phyloP scores from a whole-genome alignment of 2,888 invertebrate species.

The Ligdia adustata region DNA sequence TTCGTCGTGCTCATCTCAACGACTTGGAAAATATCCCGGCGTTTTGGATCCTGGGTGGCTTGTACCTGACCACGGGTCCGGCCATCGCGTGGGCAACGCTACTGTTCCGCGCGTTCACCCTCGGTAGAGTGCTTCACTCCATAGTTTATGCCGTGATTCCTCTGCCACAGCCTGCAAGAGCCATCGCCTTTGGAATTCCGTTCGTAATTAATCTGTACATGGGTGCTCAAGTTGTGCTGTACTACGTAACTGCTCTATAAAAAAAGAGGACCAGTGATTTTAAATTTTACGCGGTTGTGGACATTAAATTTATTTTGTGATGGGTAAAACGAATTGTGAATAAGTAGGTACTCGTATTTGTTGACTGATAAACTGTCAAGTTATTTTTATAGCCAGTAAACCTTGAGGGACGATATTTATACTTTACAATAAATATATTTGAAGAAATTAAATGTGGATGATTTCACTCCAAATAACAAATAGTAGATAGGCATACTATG shows the following conservation, averaged over 20 bases:
- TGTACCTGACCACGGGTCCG: conserved; percentile 86
- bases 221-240: conserved; percentile 59
- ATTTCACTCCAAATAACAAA: too few species aligned
- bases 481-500: too few species aligned
- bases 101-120: conserved; percentile 79
- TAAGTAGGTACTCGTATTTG: too few species aligned
- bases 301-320: too few species aligned
- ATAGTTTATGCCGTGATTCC: conserved; percentile 86
- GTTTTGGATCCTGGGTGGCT: conserved; percentile 84
- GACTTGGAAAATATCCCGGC: conserved; percentile 89
- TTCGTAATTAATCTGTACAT: conserved; percentile 61
- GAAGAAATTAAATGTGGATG: too few species aligned
- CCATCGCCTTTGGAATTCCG: conserved; percentile 57
- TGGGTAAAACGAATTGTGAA: too few species aligned
- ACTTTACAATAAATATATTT: too few species aligned
- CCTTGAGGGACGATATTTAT: too few species aligned
- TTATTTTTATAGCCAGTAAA: too few species aligned
- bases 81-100: conserved; percentile 58
- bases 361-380: too few species aligned
- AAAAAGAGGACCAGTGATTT: neutral
- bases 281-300: neutral
- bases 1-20: conserved; percentile 86
- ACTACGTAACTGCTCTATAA: conserved; percentile 53
- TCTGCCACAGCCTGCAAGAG: conserved; percentile 83
- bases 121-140: conserved; percentile 84